phyloP scores from a whole-genome alignment of 2,113 vertebrate species.

The Podarcis cretensis region DNA sequence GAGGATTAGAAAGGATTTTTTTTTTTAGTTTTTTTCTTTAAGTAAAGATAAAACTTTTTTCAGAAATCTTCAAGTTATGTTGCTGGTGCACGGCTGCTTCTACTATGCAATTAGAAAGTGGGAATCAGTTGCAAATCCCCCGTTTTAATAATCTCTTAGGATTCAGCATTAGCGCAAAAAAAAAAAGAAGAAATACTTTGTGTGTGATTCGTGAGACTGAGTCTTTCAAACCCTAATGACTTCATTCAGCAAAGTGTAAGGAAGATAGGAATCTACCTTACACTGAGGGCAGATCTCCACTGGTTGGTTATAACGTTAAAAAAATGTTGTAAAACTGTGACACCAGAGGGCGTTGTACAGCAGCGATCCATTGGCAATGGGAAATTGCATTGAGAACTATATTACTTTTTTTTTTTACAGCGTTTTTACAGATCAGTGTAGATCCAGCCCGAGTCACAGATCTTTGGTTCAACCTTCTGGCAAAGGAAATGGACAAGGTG shows the following conservation, averaged over 20 bases:
- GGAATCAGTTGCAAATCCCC: constrained; percentile 73
- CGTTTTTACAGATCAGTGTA: too few relatives aligned
- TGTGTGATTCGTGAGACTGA: constrained; percentile 61
- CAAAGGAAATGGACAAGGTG: too few relatives aligned
- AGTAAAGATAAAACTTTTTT: constrained; percentile 83
- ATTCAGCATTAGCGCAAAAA: constrained; percentile 69
- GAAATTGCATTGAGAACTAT: too few relatives aligned
- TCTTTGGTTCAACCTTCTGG: too few relatives aligned
- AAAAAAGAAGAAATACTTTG: constrained; percentile 1
- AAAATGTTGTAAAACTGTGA: too few relatives aligned
- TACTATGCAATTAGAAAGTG: constrained; percentile 80
- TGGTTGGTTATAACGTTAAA: too few relatives aligned
- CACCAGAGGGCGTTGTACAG: too few relatives aligned
- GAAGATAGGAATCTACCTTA: too few relatives aligned
- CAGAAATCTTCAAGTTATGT: constrained; percentile 84
- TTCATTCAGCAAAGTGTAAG: constrained; percentile 56
- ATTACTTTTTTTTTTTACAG: too few relatives aligned
- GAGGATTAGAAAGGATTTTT: constrained; percentile 60
- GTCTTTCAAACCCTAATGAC: constrained; percentile 62
- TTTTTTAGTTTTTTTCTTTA: constrained; percentile 68
- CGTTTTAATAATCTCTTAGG: constrained; percentile 61
- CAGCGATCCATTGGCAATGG: too few relatives aligned
- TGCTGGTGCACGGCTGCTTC: constrained; percentile 91
- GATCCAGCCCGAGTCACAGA: too few relatives aligned
- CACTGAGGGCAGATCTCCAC: too few relatives aligned